A percentile compares a stretch with the other conserved stretches of the same genome.
Evolutionary conservation across 2,888 invertebrate genomes (phyloP).

Genomic region (Allacma fusca): DNA sequence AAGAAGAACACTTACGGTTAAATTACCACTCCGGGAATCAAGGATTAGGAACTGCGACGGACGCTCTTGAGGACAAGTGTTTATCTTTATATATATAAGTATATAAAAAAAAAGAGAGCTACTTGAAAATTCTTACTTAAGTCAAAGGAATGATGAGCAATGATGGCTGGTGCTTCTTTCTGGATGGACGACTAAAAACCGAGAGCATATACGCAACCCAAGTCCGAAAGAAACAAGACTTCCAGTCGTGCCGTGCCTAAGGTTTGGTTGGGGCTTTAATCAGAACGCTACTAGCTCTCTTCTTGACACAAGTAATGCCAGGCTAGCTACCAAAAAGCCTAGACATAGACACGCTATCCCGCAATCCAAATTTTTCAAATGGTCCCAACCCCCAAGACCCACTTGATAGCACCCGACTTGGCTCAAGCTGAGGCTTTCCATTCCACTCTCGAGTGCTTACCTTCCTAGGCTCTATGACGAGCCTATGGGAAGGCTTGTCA

Average conservation of each 20-base stretch:
- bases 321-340: background rate
- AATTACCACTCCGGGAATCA: no score
- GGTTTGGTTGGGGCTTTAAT: background rate
- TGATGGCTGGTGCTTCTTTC: slow-evolving; percentile 22
- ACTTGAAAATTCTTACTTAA: no score
- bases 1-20: no score
- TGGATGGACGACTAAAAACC: slow-evolving; percentile 19
- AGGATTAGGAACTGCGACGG: no score
- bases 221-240: background rate
- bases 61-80: no score
- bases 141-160: slow-evolving; percentile 24
- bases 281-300: background rate
- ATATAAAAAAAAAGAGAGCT: no score
- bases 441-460: slow-evolving; percentile 9
- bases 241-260: background rate
- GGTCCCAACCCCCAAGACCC: slow-evolving; percentile 13
- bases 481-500: no score
- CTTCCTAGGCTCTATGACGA: no score
- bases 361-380: slow-evolving; percentile 15
- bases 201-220: slow-evolving; percentile 13
- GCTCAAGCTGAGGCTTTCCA: background rate
- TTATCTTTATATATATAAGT: no score
- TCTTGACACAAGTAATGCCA: background rate
- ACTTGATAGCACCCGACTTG: background rate
- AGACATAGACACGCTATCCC: slow-evolving; percentile 23